These are phyloP conservation scores for Erebia aethiops DNA, from an alignment of 2,888 invertebrate species.

Conservation along the genomic window DNA sequence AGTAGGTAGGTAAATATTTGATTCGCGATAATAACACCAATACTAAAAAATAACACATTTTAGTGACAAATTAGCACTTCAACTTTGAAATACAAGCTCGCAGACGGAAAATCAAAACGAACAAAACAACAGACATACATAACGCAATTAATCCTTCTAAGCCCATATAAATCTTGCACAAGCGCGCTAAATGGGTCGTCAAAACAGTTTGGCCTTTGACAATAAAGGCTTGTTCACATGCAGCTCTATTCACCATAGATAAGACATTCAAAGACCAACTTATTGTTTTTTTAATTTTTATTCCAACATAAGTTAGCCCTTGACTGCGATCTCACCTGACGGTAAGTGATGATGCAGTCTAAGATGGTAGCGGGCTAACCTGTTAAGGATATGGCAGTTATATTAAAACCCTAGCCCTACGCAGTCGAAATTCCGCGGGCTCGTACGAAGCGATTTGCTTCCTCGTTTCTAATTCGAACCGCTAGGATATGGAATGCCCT, in stretches of 20 bases:
- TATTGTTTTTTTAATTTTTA: too few species aligned
- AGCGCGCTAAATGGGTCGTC: slow-evolving; percentile 37
- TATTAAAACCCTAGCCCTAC: too few species aligned
- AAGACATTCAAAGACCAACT: not conserved
- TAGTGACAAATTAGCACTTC: slow-evolving; percentile 20
- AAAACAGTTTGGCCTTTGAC: slow-evolving; percentile 41
- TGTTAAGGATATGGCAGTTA: too few species aligned
- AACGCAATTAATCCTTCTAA: slow-evolving; percentile 38
- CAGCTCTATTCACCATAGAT: slow-evolving; percentile 9
- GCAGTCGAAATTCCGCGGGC: too few species aligned
- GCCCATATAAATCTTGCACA: slow-evolving; percentile 39
- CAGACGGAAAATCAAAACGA: slow-evolving; percentile 1
- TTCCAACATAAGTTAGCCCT: too few species aligned
- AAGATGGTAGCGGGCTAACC: too few species aligned
- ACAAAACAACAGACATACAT: slow-evolving; percentile 19
- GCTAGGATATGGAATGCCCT: too few species aligned
- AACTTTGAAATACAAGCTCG: not conserved
- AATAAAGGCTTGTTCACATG: slow-evolving; percentile 23
- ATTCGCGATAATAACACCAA: not conserved
- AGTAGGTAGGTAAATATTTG: too few species aligned
- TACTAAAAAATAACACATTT: slow-evolving; percentile 2
- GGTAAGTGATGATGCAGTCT: too few species aligned
- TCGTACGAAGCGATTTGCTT: too few species aligned
- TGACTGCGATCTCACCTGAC: too few species aligned
- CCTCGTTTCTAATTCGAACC: too few species aligned